Conservation (phyloP, 2,797 vertebrate genomes). For the Diglossa cyanea region DNA sequence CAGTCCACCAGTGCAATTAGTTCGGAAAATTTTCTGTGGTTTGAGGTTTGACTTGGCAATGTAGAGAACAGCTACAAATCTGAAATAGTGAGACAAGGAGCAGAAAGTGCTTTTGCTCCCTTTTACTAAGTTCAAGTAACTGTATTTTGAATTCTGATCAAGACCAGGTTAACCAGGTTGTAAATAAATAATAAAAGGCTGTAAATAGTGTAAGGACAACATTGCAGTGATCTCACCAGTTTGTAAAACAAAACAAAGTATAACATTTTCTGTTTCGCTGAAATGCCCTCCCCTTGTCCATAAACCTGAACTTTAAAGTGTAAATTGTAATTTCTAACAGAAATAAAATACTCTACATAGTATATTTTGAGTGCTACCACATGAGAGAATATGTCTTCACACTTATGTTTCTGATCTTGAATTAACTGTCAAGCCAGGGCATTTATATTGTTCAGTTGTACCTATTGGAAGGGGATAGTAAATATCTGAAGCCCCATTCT, state of each 20-base stretch:
- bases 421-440: background rate
- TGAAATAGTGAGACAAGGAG: background rate
- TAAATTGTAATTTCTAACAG: background rate
- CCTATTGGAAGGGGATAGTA: background rate
- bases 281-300: background rate
- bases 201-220: background rate
- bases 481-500: background rate
- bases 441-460: background rate
- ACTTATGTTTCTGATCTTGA: background rate
- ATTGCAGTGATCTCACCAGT: background rate
- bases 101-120: background rate
- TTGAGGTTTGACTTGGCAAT: background rate
- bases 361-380: background rate
- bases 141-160: background rate
- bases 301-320: background rate
- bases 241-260: background rate
- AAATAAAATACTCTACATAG: background rate
- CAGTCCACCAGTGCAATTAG: background rate
- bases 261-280: background rate
- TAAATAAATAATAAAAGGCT: background rate
- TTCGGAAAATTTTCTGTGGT: background rate
- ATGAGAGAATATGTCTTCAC: background rate
- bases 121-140: background rate
- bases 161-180: background rate
- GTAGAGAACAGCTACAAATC: background rate